A percentile compares a stretch with the other conserved stretches of the same genome.
Evolutionary conservation across 2,797 vertebrate species (phyloP).

Genomic region (Chromis chromis): DNA sequence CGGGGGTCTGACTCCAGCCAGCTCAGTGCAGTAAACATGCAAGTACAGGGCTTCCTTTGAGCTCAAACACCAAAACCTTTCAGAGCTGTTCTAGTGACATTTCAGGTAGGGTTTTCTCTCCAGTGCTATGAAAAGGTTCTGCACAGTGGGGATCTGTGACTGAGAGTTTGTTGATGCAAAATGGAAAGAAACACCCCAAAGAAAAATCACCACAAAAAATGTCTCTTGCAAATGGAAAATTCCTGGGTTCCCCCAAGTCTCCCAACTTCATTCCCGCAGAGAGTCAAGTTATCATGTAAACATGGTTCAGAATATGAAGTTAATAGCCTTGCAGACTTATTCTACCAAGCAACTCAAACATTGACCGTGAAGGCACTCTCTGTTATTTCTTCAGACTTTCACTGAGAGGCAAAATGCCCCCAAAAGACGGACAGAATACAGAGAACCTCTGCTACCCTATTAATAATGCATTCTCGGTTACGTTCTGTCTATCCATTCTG

Average conservation of each 20-base stretch:
- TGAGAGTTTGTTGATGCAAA: slow-evolving; percentile 72
- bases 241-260: slow-evolving; percentile 49
- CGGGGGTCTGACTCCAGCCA: slow-evolving; percentile 56
- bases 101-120: slow-evolving; percentile 60
- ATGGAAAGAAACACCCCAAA: slow-evolving; percentile 60
- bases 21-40: slow-evolving; percentile 70
- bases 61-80: slow-evolving; percentile 79
- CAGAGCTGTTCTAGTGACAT: slow-evolving; percentile 67
- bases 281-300: slow-evolving; percentile 32
- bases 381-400: slow-evolving; percentile 41
- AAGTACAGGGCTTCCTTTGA: slow-evolving; percentile 84
- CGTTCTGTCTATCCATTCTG: slow-evolving; percentile 61
- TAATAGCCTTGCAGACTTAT: slow-evolving; percentile 19
- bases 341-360: slow-evolving; percentile 35
- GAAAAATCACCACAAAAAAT: slow-evolving; percentile 47
- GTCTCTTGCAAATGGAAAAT: slow-evolving; percentile 70
- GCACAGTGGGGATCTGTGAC: slow-evolving; percentile 70
- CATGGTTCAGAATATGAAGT: slow-evolving; percentile 36
- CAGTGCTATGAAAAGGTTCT: slow-evolving; percentile 58
- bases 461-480: slow-evolving; percentile 73
- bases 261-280: slow-evolving; percentile 39
- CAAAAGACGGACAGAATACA: slow-evolving; percentile 47
- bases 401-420: slow-evolving; percentile 47
- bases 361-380: slow-evolving; percentile 43
- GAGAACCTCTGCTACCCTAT: slow-evolving; percentile 52